These are phyloP conservation scores for Drosophila ananassae DNA, from an alignment of 1,140 invertebrate genomes.

Conservation along the genomic window DNA sequence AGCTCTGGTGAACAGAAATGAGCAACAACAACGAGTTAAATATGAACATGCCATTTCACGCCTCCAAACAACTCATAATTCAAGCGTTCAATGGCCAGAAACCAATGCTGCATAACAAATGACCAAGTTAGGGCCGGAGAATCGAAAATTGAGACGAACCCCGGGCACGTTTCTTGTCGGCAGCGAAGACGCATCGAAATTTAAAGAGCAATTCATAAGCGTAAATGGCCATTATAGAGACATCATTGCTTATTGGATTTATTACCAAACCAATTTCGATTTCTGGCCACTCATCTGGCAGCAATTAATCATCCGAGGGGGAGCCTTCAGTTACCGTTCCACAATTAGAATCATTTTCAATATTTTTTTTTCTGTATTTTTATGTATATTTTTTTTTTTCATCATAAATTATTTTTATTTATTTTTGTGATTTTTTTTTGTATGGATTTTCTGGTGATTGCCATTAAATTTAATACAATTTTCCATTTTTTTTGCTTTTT, in stretches of 20 bases:
- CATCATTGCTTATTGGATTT: slow-evolving; percentile 57
- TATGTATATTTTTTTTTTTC: slow-evolving; percentile 69
- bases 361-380: slow-evolving; percentile 63
- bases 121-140: slow-evolving; percentile 36
- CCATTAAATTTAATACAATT: slow-evolving; percentile 80
- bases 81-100: slow-evolving; percentile 65
- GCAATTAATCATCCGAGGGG: slow-evolving; percentile 64
- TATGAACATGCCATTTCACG: slow-evolving; percentile 80
- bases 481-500: slow-evolving; percentile 46
- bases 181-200: slow-evolving; percentile 77
- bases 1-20: slow-evolving; percentile 1
- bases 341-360: slow-evolving; percentile 58
- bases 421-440: slow-evolving; percentile 69
- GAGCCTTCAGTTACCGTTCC: slow-evolving; percentile 72
- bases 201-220: slow-evolving; percentile 80
- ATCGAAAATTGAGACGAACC: slow-evolving; percentile 13
- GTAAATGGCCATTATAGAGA: slow-evolving; percentile 78
- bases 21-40: slow-evolving; percentile 27
- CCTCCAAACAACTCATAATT: slow-evolving; percentile 80
- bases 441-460: slow-evolving; percentile 76
- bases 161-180: slow-evolving; percentile 66
- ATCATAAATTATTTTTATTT: slow-evolving; percentile 83
- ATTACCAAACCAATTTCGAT: slow-evolving; percentile 56
- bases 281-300: slow-evolving; percentile 71
- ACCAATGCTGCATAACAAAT: slow-evolving; percentile 78